phyloP scores from a whole-genome alignment of 1,140 invertebrate species.

The Danaus melanippus region DNA sequence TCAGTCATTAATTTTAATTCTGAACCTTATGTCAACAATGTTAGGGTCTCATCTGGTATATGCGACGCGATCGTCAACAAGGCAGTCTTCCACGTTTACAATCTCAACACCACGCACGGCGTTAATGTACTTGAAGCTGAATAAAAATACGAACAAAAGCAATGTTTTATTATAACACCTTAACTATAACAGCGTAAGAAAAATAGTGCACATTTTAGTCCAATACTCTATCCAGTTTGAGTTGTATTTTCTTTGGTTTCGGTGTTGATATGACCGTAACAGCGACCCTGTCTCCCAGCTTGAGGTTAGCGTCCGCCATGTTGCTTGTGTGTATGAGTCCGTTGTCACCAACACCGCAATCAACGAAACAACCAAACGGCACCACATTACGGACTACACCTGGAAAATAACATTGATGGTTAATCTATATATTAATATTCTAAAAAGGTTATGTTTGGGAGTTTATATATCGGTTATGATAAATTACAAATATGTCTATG shows the following conservation, averaged over 20 bases:
- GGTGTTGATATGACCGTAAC: slow-evolving; percentile 56
- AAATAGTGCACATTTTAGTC: slow-evolving; percentile 27
- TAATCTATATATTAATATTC: too few species aligned
- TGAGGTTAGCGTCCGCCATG: slow-evolving; percentile 72
- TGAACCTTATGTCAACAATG: slow-evolving; percentile 16
- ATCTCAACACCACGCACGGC: slow-evolving; percentile 42
- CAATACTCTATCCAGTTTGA: slow-evolving; percentile 51
- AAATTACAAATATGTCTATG: too few species aligned
- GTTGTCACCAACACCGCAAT: slow-evolving; percentile 85
- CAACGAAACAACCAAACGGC: slow-evolving; percentile 92
- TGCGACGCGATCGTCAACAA: slow-evolving; percentile 67
- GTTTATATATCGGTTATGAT: too few species aligned
- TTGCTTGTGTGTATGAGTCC: slow-evolving; percentile 83
- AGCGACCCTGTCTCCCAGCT: slow-evolving; percentile 80
- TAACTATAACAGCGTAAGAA: slow-evolving; percentile 6
- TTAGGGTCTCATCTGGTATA: slow-evolving; percentile 58
- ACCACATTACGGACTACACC: slow-evolving; percentile 87
- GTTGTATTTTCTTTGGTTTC: slow-evolving; percentile 54
- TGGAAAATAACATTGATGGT: slow-evolving; percentile 27
- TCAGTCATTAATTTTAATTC: neutral
- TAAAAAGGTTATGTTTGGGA: too few species aligned
- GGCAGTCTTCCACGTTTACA: slow-evolving; percentile 47
- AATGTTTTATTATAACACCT: slow-evolving; percentile 3
- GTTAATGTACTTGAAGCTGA: slow-evolving; percentile 45
- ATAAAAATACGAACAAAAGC: slow-evolving; percentile 18